Percentiles rank a stretch among this genome's conserved stretches.
phyloP scores from a whole-genome alignment of 2,113 vertebrate genomes.

The Pangasianodon gigas region DNA sequence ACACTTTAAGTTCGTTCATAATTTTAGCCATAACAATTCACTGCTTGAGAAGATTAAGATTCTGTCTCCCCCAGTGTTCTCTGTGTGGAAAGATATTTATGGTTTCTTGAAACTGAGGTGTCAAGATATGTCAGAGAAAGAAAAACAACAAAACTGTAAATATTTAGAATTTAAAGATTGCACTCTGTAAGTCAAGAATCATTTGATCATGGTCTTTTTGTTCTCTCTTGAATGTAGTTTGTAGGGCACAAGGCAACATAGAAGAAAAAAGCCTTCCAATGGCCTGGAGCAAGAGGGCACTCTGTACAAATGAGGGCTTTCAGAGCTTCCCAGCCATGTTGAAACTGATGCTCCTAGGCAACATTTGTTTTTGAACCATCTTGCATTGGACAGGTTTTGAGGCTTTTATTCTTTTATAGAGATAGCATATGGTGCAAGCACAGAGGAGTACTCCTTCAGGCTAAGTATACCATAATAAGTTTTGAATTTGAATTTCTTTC shows the following conservation, averaged over 20 bases:
- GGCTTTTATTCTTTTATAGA: conserved; percentile 53
- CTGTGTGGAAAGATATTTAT: background rate
- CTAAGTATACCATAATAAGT: conserved; percentile 45
- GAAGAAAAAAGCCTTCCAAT: conserved; percentile 7
- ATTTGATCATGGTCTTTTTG: background rate
- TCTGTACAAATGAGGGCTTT: conserved; percentile 36
- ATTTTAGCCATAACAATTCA: background rate
- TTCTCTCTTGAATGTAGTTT: conserved; percentile 4
- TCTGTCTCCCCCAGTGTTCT: background rate
- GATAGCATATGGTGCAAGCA: conserved; percentile 46
- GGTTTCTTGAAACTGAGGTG: background rate
- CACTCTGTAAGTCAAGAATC: background rate
- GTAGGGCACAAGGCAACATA: conserved; percentile 5
- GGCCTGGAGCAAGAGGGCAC: conserved; percentile 14
- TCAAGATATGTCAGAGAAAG: background rate
- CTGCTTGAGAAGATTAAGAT: background rate
- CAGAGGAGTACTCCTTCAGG: conserved; percentile 60
- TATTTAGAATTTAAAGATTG: background rate
- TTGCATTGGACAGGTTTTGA: conserved; percentile 38
- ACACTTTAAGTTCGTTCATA: background rate
- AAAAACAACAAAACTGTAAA: background rate
- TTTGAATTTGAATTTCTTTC: background rate
- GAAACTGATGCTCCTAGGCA: conserved; percentile 42
- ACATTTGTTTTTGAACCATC: conserved; percentile 19
- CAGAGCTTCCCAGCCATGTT: conserved; percentile 32